Conservation (phyloP, 2,113 vertebrate species). For the Uropsilus gracilis region DNA sequence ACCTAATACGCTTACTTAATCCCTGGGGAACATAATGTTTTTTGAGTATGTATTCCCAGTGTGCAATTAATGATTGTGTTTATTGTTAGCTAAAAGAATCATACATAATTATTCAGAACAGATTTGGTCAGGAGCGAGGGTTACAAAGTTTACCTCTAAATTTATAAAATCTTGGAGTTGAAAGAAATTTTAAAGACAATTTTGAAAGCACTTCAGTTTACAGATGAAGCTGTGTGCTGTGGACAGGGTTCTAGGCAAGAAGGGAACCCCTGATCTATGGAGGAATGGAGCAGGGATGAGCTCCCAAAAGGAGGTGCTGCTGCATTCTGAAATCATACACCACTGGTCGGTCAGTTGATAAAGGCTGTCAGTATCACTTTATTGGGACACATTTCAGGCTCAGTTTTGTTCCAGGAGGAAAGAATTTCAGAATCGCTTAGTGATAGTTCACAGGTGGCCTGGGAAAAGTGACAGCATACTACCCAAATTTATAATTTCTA, state of each 20-base stretch:
- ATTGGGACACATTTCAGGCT: background rate
- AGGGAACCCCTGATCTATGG: background rate
- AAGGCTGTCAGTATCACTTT: background rate
- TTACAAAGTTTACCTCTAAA: background rate
- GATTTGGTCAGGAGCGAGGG: background rate
- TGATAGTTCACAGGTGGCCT: fast-evolving
- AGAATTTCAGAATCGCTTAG: background rate
- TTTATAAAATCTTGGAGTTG: background rate
- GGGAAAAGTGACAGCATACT: background rate
- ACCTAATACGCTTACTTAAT: background rate
- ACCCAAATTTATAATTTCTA: background rate
- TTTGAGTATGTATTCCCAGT: background rate
- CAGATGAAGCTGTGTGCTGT: background rate
- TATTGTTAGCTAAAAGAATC: background rate
- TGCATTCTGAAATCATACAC: background rate
- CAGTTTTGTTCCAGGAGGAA: background rate
- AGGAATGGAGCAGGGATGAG: background rate
- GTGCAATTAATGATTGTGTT: background rate
- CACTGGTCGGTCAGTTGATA: background rate
- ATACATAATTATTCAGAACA: background rate
- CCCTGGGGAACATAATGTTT: background rate
- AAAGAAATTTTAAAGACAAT: background rate
- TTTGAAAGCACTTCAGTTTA: background rate
- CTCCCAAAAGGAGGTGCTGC: background rate
- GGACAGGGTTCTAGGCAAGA: background rate